These are phyloP conservation scores for Bombus pyrosoma DNA, from an alignment of 1,140 invertebrate genomes.

Conservation along the genomic window DNA sequence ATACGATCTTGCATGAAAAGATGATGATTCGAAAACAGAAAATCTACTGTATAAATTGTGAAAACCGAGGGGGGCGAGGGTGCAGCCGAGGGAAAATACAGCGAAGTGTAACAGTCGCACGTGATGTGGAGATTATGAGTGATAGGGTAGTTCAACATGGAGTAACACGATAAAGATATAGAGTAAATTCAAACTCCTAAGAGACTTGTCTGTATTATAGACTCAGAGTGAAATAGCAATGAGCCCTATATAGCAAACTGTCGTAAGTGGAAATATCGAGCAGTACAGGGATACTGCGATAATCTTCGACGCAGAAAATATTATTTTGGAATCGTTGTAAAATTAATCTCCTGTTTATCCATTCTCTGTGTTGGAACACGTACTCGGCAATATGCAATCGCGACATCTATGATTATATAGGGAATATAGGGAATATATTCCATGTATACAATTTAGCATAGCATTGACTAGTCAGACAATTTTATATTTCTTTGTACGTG, in stretches of 20 bases:
- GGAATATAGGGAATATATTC: too few species aligned
- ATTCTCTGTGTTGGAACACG: too few species aligned
- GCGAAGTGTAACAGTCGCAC: too few species aligned
- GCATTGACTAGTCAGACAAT: too few species aligned
- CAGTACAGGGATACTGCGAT: not conserved
- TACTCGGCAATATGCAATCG: too few species aligned
- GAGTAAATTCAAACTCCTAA: not conserved
- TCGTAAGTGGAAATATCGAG: not conserved
- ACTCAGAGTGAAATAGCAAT: not conserved
- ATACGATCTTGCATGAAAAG: not conserved
- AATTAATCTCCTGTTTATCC: too few species aligned
- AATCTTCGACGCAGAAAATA: not conserved
- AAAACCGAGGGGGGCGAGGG: not conserved
- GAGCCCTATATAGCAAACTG: not conserved
- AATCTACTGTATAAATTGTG: not conserved
- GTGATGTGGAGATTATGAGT: not conserved
- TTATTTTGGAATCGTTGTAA: not conserved
- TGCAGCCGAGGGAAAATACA: too few species aligned
- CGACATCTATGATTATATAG: too few species aligned
- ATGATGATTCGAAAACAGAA: constrained; percentile 25
- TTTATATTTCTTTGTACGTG: too few species aligned
- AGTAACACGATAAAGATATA: not conserved
- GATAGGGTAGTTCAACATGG: not conserved
- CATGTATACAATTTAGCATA: too few species aligned
- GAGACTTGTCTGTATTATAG: not conserved